Evolutionary conservation across 1,140 invertebrate genomes (phyloP).

Genomic region (Atta cephalotes): DNA sequence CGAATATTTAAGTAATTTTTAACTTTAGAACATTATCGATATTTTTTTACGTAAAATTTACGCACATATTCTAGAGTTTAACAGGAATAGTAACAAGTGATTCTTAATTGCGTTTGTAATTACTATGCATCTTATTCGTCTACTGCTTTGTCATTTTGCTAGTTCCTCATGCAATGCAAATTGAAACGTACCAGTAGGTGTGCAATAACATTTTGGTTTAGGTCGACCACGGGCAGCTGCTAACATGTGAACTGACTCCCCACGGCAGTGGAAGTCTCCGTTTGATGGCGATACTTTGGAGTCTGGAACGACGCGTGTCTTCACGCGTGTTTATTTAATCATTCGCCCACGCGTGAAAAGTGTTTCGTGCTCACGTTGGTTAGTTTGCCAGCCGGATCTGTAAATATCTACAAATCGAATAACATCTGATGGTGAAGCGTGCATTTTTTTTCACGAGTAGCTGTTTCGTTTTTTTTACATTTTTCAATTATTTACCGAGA

Average conservation of each 20-base stretch:
- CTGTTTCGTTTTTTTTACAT: neutral
- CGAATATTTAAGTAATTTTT: neutral
- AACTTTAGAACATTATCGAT: no score
- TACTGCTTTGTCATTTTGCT: neutral
- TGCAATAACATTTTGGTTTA: conserved; percentile 39
- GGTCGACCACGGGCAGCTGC: conserved; percentile 4
- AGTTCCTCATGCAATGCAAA: conserved; percentile 22
- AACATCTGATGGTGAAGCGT: neutral
- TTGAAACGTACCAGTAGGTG: neutral
- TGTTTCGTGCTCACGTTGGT: conserved; percentile 22
- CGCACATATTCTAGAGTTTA: no score
- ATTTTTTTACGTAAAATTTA: no score
- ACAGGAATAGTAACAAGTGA: neutral
- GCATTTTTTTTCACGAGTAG: neutral
- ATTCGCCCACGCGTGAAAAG: conserved; percentile 40
- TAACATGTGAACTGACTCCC: neutral
- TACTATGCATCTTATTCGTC: neutral
- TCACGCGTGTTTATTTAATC: conserved; percentile 57
- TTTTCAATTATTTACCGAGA: neutral
- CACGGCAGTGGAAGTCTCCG: neutral
- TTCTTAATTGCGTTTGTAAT: neutral
- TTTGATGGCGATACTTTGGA: conserved; percentile 36
- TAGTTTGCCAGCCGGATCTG: neutral
- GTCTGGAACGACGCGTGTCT: conserved; percentile 25
- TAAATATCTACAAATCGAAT: neutral